These are phyloP conservation scores for Raphicerus campestris DNA, from an alignment of 2,113 vertebrate species.

Conservation along the genomic window DNA sequence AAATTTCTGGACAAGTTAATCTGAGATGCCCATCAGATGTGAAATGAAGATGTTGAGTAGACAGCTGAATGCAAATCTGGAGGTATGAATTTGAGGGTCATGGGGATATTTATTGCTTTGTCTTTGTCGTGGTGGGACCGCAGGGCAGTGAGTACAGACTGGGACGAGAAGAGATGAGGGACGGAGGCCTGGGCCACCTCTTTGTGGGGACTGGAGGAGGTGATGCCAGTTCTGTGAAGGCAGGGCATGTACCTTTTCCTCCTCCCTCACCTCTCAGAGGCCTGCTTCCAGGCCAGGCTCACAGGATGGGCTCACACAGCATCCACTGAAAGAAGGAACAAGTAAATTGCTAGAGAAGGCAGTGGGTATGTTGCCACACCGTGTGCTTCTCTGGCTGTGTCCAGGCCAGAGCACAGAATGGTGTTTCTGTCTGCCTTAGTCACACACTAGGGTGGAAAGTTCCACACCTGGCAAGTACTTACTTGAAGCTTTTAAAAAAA, in stretches of 20 bases:
- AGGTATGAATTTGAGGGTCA: background rate
- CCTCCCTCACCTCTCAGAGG: background rate
- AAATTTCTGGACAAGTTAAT: background rate
- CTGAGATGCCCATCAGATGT: background rate
- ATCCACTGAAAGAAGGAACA: slow-evolving; percentile 11
- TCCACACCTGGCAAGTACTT: slow-evolving; percentile 42
- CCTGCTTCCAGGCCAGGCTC: background rate
- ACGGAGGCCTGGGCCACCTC: too few relatives aligned
- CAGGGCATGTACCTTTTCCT: background rate
- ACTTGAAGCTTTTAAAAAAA: background rate
- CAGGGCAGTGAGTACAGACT: background rate
- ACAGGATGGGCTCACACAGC: background rate
- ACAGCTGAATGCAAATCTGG: background rate
- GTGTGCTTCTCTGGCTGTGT: background rate
- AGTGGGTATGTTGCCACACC: background rate
- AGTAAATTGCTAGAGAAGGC: slow-evolving; percentile 5
- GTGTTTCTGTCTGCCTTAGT: slow-evolving; percentile 36
- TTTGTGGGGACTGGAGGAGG: background rate
- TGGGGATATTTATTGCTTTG: background rate
- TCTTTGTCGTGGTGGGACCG: background rate
- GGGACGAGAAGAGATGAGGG: background rate
- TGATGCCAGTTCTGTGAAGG: background rate
- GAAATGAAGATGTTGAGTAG: background rate
- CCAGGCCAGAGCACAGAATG: slow-evolving; percentile 22
- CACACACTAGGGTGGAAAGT: background rate